Conservation (phyloP, 1,140 invertebrate species). For the Drosophila azteca region DNA sequence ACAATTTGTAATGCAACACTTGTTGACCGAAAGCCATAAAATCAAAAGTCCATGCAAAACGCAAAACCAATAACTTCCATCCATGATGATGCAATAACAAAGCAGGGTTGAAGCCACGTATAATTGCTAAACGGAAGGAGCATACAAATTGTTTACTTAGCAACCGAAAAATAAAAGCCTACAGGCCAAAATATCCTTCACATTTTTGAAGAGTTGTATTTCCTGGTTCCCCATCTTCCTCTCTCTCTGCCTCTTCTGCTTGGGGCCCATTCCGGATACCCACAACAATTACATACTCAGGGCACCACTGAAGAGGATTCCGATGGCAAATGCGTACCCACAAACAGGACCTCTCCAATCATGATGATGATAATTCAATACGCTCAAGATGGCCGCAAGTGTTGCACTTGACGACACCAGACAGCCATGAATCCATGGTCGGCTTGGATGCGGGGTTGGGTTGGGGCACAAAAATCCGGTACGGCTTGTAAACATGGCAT, state of each 20-base stretch:
- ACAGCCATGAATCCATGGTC: conserved; percentile 1
- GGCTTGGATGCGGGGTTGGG: not conserved
- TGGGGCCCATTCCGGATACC: conserved; percentile 34
- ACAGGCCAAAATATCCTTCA: conserved; percentile 23
- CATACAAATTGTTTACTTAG: conserved; percentile 41
- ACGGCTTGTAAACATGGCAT: conserved; percentile 62
- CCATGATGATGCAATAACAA: conserved; percentile 51
- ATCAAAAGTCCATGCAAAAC: conserved; percentile 33
- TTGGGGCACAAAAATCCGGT: conserved; percentile 36
- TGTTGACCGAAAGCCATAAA: conserved; percentile 42
- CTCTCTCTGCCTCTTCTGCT: not conserved
- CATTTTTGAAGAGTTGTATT: conserved; percentile 26
- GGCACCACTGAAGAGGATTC: conserved; percentile 6
- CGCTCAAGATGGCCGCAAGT: conserved; percentile 61
- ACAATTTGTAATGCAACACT: conserved; percentile 57
- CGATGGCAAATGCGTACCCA: not conserved
- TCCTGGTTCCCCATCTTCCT: not conserved
- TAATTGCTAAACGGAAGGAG: conserved; percentile 23
- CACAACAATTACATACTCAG: conserved; percentile 43
- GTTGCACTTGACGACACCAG: conserved; percentile 57
- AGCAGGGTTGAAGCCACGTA: conserved; percentile 23
- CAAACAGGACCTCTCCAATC: conserved; percentile 31
- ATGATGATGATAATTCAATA: conserved; percentile 59
- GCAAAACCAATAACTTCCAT: conserved; percentile 44
- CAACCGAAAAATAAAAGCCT: conserved; percentile 30